Evolutionary conservation across 2,113 vertebrate genomes (phyloP), one percentile per base, ranked within the genome.

Genomic region (Phalacrocorax brasilianus): DNA sequence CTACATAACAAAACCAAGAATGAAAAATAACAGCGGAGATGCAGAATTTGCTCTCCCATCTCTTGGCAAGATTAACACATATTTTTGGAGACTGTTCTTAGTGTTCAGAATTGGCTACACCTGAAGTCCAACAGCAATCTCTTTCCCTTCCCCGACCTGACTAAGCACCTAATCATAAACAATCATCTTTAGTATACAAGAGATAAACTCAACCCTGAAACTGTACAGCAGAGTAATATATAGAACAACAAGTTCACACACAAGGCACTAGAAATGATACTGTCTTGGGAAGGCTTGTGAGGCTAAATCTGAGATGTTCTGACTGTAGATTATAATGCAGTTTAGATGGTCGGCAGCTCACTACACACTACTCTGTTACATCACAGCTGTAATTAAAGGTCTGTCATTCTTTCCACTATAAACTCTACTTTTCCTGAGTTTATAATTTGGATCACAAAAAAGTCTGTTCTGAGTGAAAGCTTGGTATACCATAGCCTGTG

Each of bases 371-470:
- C 26, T 61, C 38, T 38, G 53, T 27, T 75, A 84, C 59, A 94
- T 67, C 58, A 45, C 38, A 88, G 38, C 55, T 84, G 76, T 93
- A 95, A 88, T 95, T 92, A 96, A 95, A 83, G 78, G 45, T 40
- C 65, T 89, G 23, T 61, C 79, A 91, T 72, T 62, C 89, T 85
- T 96, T 94, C 82, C 42, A 95, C 66, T 95, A 91, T 80, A 97
- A 96, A 92, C 66, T 75, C 82, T 47, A 67, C 86, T 94, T 94
- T 92, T 87, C 74, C 38, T 77, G 40, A 61, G 73, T 78, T 73
- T 93, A 84, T 97, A 86, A 95, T 94, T n/a, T 96, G 81, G 44
- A 74, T 86, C 50, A 33, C 91, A 96, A 97, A 93, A 97, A 93
- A 96, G 90, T 80, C 81, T 49, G 91, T 63, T 93, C 63, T 62